Percentiles rank a stretch among this genome's conserved stretches.
Conservation (phyloP, 2,113 vertebrate genomes). For the Thinocorus orbignyianus region DNA sequence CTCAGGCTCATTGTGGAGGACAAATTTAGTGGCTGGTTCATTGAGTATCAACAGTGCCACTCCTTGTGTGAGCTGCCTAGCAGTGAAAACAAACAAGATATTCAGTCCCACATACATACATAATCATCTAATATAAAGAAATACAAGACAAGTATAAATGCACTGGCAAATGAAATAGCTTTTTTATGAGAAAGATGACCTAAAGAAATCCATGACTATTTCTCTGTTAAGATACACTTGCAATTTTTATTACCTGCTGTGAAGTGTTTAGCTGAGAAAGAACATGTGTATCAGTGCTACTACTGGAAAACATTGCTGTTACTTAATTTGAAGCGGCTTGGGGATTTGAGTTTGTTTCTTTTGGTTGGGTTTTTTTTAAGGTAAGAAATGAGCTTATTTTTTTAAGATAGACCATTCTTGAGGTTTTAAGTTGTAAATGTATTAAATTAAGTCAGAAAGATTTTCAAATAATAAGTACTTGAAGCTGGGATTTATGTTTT, state of each 20-base stretch:
- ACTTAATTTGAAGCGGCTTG: background rate
- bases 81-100: slow-evolving; percentile 61
- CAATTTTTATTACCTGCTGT: background rate
- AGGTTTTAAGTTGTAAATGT: background rate
- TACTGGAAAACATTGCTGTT: background rate
- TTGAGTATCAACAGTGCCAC: slow-evolving; percentile 74
- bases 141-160: slow-evolving; percentile 34
- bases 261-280: background rate
- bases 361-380: background rate
- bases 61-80: slow-evolving; percentile 43
- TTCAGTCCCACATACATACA: slow-evolving; percentile 40
- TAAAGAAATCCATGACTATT: background rate
- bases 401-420: background rate
- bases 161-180: background rate
- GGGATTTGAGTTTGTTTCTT: background rate
- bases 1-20: slow-evolving; percentile 75
- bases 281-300: background rate
- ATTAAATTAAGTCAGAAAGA: background rate
- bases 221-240: background rate
- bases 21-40: slow-evolving; percentile 84
- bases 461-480: background rate
- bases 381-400: background rate
- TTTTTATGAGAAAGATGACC: background rate
- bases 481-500: background rate
- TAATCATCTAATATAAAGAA: slow-evolving; percentile 33